These are phyloP conservation scores for Pandemis heparana DNA, from an alignment of 2,888 invertebrate genomes.

Conservation along the genomic window DNA sequence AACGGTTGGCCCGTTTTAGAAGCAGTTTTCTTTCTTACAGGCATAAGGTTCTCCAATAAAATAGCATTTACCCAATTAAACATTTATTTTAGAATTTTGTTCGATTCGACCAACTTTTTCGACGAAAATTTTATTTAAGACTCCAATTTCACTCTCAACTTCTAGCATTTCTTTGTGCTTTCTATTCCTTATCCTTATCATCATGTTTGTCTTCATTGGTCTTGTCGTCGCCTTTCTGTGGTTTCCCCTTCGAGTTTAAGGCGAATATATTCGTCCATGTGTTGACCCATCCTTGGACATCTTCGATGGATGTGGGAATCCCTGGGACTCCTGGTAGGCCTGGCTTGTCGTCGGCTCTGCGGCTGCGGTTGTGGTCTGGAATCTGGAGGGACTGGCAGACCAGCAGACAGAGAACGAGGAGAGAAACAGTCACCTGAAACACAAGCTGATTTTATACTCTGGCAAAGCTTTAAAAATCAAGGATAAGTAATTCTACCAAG, in stretches of 20 bases:
- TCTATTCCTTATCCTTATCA: background rate
- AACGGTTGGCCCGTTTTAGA: too few species aligned
- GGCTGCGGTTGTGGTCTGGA: slow-evolving; percentile 37
- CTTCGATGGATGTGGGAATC: background rate
- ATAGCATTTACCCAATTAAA: background rate
- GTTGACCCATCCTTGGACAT: slow-evolving; percentile 25
- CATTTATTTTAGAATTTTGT: background rate
- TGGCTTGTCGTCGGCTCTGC: slow-evolving; percentile 17
- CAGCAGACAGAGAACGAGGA: slow-evolving; percentile 26
- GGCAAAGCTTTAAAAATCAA: background rate
- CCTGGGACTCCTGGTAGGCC: background rate
- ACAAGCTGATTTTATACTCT: background rate
- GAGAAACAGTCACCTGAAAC: slow-evolving; percentile 32
- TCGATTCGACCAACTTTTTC: background rate
- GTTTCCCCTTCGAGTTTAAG: background rate
- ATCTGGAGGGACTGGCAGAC: slow-evolving; percentile 19
- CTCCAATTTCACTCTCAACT: background rate
- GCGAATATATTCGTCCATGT: background rate
- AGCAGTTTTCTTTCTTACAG: background rate
- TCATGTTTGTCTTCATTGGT: background rate
- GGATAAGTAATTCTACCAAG: too few species aligned
- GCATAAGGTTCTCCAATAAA: background rate
- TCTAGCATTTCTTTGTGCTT: background rate
- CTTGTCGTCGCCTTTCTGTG: background rate
- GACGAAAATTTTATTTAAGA: background rate